phyloP scores from a whole-genome alignment of 2,888 invertebrate species.

The Pterostichus madidus region DNA sequence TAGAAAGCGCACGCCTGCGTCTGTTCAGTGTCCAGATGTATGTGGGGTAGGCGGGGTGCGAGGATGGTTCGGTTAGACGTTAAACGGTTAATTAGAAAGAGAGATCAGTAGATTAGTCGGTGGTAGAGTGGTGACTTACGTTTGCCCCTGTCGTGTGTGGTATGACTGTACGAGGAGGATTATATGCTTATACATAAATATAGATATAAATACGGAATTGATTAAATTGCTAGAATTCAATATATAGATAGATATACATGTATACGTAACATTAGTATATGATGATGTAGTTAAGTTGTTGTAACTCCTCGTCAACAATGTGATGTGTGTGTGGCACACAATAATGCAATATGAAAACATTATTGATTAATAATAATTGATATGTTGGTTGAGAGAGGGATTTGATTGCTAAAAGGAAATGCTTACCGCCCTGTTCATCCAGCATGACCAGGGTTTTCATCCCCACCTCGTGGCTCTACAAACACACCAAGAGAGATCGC shows the following conservation, averaged over 20 bases:
- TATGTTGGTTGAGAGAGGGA: conserved; percentile 55
- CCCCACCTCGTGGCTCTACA: conserved; percentile 99
- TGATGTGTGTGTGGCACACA: conserved; percentile 63
- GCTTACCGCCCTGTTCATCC: conserved; percentile 99
- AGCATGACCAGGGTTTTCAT: conserved; percentile 99
- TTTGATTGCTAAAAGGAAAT: conserved; percentile 76
- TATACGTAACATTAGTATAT: conserved; percentile 29
- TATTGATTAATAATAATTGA: conserved; percentile 59
- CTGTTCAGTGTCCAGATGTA: conserved; percentile 56
- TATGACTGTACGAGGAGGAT: conserved; percentile 64
- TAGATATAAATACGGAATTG: conserved; percentile 52
- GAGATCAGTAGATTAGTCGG: conserved; percentile 49
- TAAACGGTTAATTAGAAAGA: conserved; percentile 36
- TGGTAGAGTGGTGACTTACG: conserved; percentile 65
- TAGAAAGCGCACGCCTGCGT: conserved; percentile 61
- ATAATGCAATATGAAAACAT: conserved; percentile 60
- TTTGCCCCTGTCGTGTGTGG: conserved; percentile 66
- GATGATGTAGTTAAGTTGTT: conserved; percentile 38
- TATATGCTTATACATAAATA: conserved; percentile 58
- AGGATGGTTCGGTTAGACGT: conserved; percentile 20
- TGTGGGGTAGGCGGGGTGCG: conserved; percentile 30
- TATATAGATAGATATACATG: conserved; percentile 32
- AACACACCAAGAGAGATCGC: conserved; percentile 77
- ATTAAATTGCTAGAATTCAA: conserved; percentile 50
- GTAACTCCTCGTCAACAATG: conserved; percentile 62